These are phyloP conservation scores for Dicranocentrus wangi DNA, from an alignment of 2,888 invertebrate species.

Conservation along the genomic window DNA sequence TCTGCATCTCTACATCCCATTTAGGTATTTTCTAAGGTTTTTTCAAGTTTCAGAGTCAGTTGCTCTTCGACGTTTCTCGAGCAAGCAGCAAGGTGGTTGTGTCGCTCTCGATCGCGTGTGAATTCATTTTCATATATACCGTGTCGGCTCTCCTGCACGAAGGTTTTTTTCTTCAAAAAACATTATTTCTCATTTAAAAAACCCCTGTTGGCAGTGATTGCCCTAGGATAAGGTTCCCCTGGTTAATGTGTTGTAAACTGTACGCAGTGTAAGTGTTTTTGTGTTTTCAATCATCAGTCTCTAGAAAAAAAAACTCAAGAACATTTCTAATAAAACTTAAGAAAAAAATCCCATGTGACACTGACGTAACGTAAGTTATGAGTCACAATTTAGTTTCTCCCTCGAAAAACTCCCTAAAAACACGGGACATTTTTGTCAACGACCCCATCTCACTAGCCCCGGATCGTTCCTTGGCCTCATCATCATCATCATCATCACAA, in stretches of 20 bases:
- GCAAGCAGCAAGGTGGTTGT: slow-evolving; percentile 31
- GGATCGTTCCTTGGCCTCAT: slow-evolving; percentile 13
- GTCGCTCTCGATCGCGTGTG: background rate
- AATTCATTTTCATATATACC: too few relatives aligned
- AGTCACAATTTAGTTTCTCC: too few relatives aligned
- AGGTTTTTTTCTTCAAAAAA: too few relatives aligned
- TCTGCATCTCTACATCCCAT: background rate
- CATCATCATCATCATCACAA: background rate
- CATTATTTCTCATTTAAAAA: too few relatives aligned
- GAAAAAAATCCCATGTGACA: too few relatives aligned
- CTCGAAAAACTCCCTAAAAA: too few relatives aligned
- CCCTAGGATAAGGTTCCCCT: too few relatives aligned
- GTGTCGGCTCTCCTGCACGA: too few relatives aligned
- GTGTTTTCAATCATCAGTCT: background rate
- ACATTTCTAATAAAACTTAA: too few relatives aligned
- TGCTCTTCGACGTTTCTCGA: slow-evolving; percentile 48
- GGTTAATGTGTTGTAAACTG: too few relatives aligned
- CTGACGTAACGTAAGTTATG: too few relatives aligned
- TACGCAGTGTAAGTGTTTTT: background rate
- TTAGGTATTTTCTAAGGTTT: slow-evolving; percentile 33
- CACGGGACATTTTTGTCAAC: slow-evolving; percentile 10
- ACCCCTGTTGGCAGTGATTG: slow-evolving; percentile 10
- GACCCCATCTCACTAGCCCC: slow-evolving; percentile 9
- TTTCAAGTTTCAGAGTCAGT: slow-evolving; percentile 52
- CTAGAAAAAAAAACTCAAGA: too few relatives aligned